A percentile compares a stretch with the other conserved stretches of the same genome.
Evolutionary conservation across 2,797 vertebrate species (phyloP).

Genomic region (Rhabdomys pumilio): DNA sequence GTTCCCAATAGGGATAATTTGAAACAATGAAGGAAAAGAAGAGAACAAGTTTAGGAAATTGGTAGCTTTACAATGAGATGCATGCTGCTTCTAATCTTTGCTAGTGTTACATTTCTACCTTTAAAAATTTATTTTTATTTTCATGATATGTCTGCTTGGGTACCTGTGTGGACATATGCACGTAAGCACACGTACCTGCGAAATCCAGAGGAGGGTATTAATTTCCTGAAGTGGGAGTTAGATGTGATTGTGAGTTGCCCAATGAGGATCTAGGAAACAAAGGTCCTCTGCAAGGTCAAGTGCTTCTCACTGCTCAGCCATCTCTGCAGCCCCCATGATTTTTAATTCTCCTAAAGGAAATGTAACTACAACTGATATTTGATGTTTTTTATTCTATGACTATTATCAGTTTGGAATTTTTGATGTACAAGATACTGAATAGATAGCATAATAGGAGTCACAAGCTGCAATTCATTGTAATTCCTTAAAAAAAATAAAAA

Average conservation of each 20-base stretch:
- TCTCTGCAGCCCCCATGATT: not conserved
- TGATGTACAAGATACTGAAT: not conserved
- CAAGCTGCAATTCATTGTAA: not conserved
- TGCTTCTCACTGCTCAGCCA: no score
- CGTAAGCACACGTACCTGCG: not conserved
- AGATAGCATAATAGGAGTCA: not conserved
- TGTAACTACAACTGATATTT: not conserved
- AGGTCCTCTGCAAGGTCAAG: not conserved
- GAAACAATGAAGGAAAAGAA: not conserved
- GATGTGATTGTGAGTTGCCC: not conserved
- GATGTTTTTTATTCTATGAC: not conserved
- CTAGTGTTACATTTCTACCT: not conserved
- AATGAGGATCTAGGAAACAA: not conserved
- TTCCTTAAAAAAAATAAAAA: not conserved
- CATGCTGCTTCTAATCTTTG: not conserved
- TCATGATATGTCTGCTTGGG: not conserved
- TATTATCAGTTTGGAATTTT: not conserved
- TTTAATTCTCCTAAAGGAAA: not conserved
- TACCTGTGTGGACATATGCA: not conserved
- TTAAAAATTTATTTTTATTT: not conserved
- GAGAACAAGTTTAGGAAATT: not conserved
- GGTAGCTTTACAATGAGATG: not conserved
- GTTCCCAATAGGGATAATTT: not conserved
- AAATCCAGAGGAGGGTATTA: not conserved
- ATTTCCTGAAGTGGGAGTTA: not conserved